Conservation (phyloP, 2,797 vertebrate species). For the Spinibarbus caldwelli region DNA sequence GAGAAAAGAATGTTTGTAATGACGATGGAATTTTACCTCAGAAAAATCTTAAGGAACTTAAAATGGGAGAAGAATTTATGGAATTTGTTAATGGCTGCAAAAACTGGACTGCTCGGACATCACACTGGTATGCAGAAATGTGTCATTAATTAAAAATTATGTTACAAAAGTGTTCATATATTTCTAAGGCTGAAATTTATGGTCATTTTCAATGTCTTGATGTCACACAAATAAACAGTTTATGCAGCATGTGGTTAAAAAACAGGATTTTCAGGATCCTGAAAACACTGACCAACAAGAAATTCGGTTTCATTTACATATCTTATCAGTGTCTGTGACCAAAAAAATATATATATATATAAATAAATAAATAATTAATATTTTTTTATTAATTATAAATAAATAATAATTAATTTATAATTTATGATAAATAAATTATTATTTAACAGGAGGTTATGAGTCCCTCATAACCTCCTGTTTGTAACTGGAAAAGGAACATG, state of each 20-base stretch:
- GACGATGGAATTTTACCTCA: conserved; percentile 38
- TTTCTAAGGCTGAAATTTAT: neutral
- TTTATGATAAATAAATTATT: too few species aligned
- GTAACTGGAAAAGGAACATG: conserved; percentile 53
- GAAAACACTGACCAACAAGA: conserved; percentile 67
- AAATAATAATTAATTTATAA: too few species aligned
- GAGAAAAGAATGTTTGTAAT: conserved; percentile 37
- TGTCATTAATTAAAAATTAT: neutral
- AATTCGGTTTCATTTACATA: conserved; percentile 82
- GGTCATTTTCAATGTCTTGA: too few species aligned
- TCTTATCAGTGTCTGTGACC: conserved; percentile 55
- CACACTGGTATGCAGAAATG: neutral
- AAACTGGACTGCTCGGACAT: neutral
- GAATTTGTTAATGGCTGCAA: conserved; percentile 42
- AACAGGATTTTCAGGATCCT: conserved; percentile 33
- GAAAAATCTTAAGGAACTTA: conserved; percentile 51
- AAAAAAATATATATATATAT: too few species aligned
- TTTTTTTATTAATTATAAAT: too few species aligned
- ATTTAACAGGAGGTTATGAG: too few species aligned
- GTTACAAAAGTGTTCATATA: neutral
- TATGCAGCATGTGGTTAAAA: neutral
- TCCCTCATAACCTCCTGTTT: conserved; percentile 59
- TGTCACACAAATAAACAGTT: neutral
- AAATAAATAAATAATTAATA: too few species aligned
- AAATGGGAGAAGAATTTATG: conserved; percentile 38